Percentiles rank a stretch among this genome's conserved stretches.
These are phyloP conservation scores for Melanargia galathea DNA, from an alignment of 2,888 invertebrate genomes.

Conservation along the genomic window DNA sequence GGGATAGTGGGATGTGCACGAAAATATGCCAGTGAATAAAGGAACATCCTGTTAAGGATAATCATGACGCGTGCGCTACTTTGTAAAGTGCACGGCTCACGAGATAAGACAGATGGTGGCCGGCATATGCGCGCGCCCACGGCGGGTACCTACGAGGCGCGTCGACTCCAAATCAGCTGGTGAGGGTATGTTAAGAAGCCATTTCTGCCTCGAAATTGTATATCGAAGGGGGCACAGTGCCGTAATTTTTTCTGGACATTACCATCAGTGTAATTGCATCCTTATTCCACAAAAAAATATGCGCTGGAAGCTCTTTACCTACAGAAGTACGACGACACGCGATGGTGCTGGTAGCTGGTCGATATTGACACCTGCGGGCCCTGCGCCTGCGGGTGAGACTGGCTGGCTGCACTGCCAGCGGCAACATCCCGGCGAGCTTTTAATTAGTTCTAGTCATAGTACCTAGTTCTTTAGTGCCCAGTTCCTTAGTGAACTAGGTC, in stretches of 20 bases:
- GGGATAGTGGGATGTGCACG: neutral
- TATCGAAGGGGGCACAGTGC: conserved; percentile 4
- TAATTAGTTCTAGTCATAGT: too few relatives aligned
- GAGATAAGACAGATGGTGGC: conserved; percentile 60
- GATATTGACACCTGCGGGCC: too few relatives aligned
- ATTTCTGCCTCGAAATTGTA: conserved; percentile 23
- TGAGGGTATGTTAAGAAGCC: conserved; percentile 29
- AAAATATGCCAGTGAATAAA: neutral
- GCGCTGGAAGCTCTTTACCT: too few relatives aligned
- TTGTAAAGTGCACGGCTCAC: conserved; percentile 45
- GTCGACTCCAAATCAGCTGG: conserved; percentile 22
- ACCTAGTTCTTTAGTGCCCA: too few relatives aligned
- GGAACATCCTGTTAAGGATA: conserved; percentile 41
- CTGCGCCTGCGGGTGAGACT: too few relatives aligned
- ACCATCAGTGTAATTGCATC: conserved; percentile 3
- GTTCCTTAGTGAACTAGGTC: too few relatives aligned
- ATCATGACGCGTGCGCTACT: conserved; percentile 59
- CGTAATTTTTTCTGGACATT: neutral
- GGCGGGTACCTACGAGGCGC: conserved; percentile 30
- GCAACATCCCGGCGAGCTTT: too few relatives aligned
- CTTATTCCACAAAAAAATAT: too few relatives aligned
- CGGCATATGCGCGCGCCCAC: conserved; percentile 45
- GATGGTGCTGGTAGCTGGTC: too few relatives aligned
- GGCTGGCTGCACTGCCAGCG: too few relatives aligned
- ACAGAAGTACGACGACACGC: too few relatives aligned